Percentiles rank a stretch among this genome's conserved stretches.
Evolutionary conservation across 2,888 invertebrate species (phyloP).

Genomic region (Drosophila falleni): DNA sequence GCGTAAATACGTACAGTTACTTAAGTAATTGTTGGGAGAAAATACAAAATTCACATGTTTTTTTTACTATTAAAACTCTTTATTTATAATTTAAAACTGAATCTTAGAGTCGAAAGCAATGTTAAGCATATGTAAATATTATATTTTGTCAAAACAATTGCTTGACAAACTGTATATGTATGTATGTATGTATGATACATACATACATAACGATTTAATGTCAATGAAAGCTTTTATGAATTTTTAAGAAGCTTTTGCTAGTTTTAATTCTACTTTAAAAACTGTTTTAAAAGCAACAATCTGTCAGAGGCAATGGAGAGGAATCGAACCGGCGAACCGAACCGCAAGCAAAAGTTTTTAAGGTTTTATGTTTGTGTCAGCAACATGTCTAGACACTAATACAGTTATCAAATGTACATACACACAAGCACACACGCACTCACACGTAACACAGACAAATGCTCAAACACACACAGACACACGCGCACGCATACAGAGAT

Average conservation of each 20-base stretch:
- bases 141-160: not conserved
- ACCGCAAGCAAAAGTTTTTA: constrained; percentile 46
- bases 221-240: constrained; percentile 6
- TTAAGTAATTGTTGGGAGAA: not conserved
- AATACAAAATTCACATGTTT: not conserved
- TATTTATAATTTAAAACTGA: not conserved
- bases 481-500: constrained; percentile 33
- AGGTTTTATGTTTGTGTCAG: constrained; percentile 54
- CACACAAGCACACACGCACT: constrained; percentile 8
- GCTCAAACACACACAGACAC: constrained; percentile 19
- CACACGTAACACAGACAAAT: constrained; percentile 31
- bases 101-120: too few species aligned
- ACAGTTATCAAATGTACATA: constrained; percentile 48
- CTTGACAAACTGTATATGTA: not conserved
- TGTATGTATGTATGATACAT: not conserved
- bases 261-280: constrained; percentile 13
- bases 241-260: constrained; percentile 21
- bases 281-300: constrained; percentile 29
- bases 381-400: constrained; percentile 77
- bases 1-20: not conserved
- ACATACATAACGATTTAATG: constrained; percentile 8
- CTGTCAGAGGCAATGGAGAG: constrained; percentile 7
- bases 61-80: not conserved
- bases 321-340: constrained; percentile 53
- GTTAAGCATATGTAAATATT: not conserved